Evolutionary conservation across 1,140 invertebrate genomes (phyloP).

Genomic region (Drosophila tropicalis): DNA sequence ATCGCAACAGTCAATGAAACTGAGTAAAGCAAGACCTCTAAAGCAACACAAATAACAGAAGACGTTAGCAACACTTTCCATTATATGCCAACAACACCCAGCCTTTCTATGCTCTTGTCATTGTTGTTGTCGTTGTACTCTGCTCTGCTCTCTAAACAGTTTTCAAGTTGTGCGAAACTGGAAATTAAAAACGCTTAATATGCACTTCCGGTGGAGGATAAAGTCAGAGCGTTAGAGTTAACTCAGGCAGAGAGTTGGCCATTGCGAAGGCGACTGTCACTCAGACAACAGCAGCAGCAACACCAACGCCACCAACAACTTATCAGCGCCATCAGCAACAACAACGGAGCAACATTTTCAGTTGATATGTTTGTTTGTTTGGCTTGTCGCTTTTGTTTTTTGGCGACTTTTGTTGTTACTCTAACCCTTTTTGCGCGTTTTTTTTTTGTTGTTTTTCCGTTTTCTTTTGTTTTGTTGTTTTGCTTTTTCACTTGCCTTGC

Average conservation of each 20-base stretch:
- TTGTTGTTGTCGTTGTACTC: constrained; percentile 6
- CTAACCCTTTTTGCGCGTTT: constrained; percentile 55
- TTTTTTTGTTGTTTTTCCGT: constrained; percentile 34
- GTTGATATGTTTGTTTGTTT: constrained; percentile 79
- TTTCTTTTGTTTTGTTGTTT: constrained; percentile 29
- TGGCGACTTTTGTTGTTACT: constrained; percentile 22
- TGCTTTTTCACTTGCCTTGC: constrained; percentile 36
- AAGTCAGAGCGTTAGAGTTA: constrained; percentile 5
- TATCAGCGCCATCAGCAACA: constrained; percentile 49
- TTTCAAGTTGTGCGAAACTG: constrained; percentile 69
- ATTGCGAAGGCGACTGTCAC: constrained; percentile 25
- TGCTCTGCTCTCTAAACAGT: constrained; percentile 45
- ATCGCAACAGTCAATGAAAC: neutral
- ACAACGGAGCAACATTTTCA: constrained; percentile 65
- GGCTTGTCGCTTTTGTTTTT: constrained; percentile 57
- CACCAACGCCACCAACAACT: constrained; percentile 14
- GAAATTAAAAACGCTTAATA: constrained; percentile 79
- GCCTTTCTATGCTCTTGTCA: constrained; percentile 32
- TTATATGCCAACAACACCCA: constrained; percentile 31
- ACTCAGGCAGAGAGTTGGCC: constrained; percentile 11
- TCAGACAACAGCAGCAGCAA: constrained; percentile 27
- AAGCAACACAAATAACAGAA: constrained; percentile 11
- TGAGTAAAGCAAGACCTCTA: constrained; percentile 31
- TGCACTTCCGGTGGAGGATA: constrained; percentile 69
- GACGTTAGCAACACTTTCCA: constrained; percentile 31